Conservation (phyloP, 2,113 vertebrate species). For the Panurus biarmicus region DNA sequence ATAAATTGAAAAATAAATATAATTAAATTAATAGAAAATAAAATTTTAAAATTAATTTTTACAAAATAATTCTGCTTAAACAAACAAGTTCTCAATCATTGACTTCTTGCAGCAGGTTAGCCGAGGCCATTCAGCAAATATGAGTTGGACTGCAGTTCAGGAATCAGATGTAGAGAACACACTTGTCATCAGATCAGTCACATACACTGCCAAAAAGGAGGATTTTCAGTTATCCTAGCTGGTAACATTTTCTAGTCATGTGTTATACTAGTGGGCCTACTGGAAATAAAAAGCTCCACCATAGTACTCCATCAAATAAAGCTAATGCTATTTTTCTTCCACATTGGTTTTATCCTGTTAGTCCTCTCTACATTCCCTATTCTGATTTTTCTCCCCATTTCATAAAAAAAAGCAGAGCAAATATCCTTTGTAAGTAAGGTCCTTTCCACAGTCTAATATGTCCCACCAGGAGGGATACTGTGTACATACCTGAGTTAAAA, state of each 20-base stretch:
- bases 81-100: neutral
- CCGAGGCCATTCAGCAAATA: neutral
- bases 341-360: neutral
- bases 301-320: neutral
- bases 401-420: neutral
- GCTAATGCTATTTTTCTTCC: neutral
- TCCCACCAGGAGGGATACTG: neutral
- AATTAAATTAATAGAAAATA: neutral
- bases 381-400: neutral
- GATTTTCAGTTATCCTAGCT: neutral
- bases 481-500: constrained; percentile 72
- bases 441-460: neutral
- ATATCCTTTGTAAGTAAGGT: neutral
- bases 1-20: neutral
- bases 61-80: neutral
- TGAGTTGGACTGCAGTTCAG: neutral
- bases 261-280: neutral
- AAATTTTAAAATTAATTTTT: neutral
- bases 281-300: neutral
- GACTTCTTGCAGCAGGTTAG: neutral
- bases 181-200: neutral
- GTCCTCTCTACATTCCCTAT: neutral
- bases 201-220: neutral
- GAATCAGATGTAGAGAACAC: neutral
- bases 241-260: neutral